These are phyloP conservation scores for Lutraria rhynchaena DNA, from an alignment of 1,140 invertebrate genomes.

Conservation along the genomic window DNA sequence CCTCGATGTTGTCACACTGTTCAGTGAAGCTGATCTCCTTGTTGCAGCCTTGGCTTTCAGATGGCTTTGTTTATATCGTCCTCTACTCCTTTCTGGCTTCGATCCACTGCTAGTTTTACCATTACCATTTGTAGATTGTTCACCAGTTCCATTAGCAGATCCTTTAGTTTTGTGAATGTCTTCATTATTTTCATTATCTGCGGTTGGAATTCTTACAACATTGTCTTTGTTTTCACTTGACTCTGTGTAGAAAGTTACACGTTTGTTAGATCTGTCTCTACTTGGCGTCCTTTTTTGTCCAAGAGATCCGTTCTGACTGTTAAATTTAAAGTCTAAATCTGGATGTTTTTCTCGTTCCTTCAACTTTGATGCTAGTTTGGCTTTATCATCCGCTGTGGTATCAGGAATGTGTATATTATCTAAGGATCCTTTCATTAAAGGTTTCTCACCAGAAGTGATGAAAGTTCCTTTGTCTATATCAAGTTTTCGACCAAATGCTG, in stretches of 20 bases:
- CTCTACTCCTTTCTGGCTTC: constrained; percentile 19
- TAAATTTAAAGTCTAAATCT: constrained; percentile 52
- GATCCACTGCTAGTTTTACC: neutral
- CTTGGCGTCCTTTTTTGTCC: constrained; percentile 51
- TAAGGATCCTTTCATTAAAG: constrained; percentile 24
- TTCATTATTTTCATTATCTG: neutral
- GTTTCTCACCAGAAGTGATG: neutral
- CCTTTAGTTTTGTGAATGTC: neutral
- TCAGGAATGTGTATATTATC: constrained; percentile 15
- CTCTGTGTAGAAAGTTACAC: constrained; percentile 42
- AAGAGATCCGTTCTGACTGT: constrained; percentile 48
- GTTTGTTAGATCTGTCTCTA: constrained; percentile 52
- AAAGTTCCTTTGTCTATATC: constrained; percentile 17
- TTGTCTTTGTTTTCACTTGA: constrained; percentile 3
- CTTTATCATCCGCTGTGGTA: neutral
- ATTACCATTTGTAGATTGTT: constrained; percentile 8
- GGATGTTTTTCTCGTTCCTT: constrained; percentile 2
- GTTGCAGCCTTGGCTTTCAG: neutral
- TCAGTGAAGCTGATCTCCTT: constrained; percentile 47
- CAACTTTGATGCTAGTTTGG: neutral
- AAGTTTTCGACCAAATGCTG: constrained; percentile 9
- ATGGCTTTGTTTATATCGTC: constrained; percentile 2
- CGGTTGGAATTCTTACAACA: constrained; percentile 22
- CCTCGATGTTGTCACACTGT: constrained; percentile 9
- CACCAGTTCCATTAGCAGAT: neutral